Conservation (phyloP, 1,140 invertebrate species). For the Oryctes rhinoceros region DNA sequence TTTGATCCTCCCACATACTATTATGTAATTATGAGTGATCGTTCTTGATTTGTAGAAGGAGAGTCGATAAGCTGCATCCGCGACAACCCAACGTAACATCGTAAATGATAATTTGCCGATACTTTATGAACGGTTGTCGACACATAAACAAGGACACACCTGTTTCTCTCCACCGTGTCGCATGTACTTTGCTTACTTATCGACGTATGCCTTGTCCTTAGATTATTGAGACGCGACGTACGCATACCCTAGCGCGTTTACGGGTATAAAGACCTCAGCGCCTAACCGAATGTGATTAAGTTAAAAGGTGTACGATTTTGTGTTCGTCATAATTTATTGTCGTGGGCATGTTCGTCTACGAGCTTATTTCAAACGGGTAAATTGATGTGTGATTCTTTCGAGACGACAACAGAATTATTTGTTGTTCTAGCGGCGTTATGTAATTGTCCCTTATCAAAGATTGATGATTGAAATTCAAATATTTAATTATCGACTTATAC, state of each 20-base stretch:
- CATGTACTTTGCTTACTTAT: neutral
- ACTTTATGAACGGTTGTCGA: neutral
- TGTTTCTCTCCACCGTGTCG: neutral
- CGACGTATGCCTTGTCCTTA: neutral
- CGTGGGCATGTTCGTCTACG: neutral
- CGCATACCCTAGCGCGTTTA: neutral
- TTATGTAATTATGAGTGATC: constrained; percentile 4
- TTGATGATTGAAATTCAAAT: too few relatives aligned
- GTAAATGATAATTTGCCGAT: constrained; percentile 13
- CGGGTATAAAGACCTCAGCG: neutral
- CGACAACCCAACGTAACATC: neutral
- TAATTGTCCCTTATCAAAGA: too few relatives aligned
- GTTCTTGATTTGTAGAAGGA: neutral
- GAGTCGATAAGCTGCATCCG: neutral
- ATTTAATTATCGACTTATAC: too few relatives aligned
- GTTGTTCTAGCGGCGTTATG: too few relatives aligned
- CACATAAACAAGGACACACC: constrained; percentile 7
- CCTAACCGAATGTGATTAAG: neutral
- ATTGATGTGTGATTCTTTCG: constrained; percentile 30
- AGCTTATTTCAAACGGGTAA: constrained; percentile 25
- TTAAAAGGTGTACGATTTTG: constrained; percentile 22
- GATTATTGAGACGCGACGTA: neutral
- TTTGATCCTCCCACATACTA: neutral
- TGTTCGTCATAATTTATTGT: constrained; percentile 31
- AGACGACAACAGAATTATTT: neutral